Evolutionary conservation across 2,888 invertebrate genomes (phyloP).

Genomic region (Cephus pulcher): DNA sequence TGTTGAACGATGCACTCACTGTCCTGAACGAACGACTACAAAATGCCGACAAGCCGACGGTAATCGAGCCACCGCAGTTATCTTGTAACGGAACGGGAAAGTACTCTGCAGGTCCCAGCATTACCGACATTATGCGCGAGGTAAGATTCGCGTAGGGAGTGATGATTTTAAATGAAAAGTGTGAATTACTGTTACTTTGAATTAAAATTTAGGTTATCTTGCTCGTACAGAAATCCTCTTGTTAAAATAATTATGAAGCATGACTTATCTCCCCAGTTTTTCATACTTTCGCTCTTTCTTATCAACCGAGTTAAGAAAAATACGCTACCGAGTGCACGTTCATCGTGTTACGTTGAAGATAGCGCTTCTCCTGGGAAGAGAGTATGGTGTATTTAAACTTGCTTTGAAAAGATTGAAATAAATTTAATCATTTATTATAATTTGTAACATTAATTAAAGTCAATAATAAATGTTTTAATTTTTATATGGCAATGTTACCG

Average conservation of each 20-base stretch:
- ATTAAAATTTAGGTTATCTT: background rate
- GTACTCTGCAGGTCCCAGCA: conserved; percentile 48
- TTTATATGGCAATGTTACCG: background rate
- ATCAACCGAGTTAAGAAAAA: background rate
- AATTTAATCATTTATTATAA: background rate
- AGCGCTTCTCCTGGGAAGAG: background rate
- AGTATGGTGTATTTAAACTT: background rate
- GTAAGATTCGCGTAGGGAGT: conserved; percentile 23
- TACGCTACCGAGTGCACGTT: background rate
- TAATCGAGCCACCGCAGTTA: conserved; percentile 56
- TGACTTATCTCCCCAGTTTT: background rate
- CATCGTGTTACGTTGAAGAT: background rate
- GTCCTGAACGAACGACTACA: conserved; percentile 69
- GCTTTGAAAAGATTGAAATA: background rate
- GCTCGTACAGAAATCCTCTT: background rate
- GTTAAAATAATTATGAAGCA: background rate
- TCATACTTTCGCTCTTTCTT: background rate
- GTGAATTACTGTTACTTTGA: background rate
- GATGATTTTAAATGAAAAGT: background rate
- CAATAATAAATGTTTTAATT: background rate
- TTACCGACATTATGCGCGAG: conserved; percentile 46
- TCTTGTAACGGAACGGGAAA: conserved; percentile 64
- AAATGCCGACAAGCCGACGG: conserved; percentile 33
- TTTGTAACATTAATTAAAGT: background rate
- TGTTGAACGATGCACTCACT: conserved; percentile 82